A percentile compares a stretch with the other conserved stretches of the same genome.
Conservation (phyloP, 1,140 invertebrate genomes). For the Meloidogyne exigua region DNA sequence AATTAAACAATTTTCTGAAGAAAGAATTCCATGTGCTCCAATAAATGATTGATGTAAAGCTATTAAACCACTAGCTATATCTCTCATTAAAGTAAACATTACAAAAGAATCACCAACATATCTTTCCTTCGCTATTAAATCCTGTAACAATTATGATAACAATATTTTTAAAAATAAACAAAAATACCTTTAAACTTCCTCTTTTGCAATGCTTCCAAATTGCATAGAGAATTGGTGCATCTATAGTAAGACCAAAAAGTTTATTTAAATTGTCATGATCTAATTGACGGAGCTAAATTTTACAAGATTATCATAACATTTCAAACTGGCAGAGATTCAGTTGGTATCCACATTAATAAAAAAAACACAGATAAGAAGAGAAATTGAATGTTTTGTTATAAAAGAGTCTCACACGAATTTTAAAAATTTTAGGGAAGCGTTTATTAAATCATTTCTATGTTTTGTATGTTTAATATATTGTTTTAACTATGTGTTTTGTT, state of each 20-base stretch:
- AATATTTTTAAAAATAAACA: no score
- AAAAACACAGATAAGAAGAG: no score
- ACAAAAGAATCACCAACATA: constrained; percentile 93
- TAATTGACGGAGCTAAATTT: constrained; percentile 39
- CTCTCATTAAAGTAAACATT: constrained; percentile 82
- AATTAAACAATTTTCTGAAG: constrained; percentile 50
- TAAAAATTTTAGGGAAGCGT: no score
- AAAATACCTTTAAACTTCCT: constrained; percentile 73
- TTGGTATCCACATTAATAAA: no score
- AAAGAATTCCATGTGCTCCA: constrained; percentile 44
- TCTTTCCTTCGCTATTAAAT: constrained; percentile 86
- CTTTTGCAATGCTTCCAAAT: constrained; percentile 78
- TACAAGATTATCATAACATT: background rate
- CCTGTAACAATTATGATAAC: no score
- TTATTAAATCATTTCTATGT: no score
- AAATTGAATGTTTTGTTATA: no score
- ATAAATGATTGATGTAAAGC: constrained; percentile 50
- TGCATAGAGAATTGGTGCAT: constrained; percentile 66
- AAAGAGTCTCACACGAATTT: no score
- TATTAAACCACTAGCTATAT: constrained; percentile 73
- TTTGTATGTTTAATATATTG: no score
- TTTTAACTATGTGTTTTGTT: no score
- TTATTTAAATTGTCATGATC: constrained; percentile 65
- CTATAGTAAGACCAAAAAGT: constrained; percentile 72
- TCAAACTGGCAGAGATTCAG: no score